Evolutionary conservation across 2,113 vertebrate species (phyloP).

Genomic region (Dasyurus viverrinus): DNA sequence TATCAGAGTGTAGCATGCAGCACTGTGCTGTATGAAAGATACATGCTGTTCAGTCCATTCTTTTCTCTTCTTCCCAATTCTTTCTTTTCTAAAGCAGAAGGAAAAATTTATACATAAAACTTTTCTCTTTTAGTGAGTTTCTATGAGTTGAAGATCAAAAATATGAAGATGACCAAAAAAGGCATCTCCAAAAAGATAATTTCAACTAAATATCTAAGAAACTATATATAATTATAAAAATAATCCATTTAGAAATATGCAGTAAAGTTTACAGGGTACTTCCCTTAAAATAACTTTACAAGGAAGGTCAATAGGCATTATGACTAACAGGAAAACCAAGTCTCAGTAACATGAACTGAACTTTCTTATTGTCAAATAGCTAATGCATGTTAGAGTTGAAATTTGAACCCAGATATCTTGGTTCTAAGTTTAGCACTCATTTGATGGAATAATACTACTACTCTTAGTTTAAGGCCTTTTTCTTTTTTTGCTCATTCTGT

Average conservation of each 20-base stretch:
- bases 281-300: neutral
- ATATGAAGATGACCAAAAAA: neutral
- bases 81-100: neutral
- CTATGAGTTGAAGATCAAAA: neutral
- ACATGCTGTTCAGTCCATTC: conserved; percentile 14
- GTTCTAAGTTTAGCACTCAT: neutral
- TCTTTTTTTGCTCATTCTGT: neutral
- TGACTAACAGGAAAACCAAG: neutral
- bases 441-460: neutral
- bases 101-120: neutral
- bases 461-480: neutral
- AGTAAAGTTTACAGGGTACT: neutral
- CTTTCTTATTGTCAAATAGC: neutral
- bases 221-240: neutral
- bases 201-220: neutral
- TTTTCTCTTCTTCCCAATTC: conserved; percentile 4
- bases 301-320: neutral
- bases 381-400: neutral
- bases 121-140: neutral
- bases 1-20: conserved; percentile 38
- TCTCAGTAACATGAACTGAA: neutral
- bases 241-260: neutral
- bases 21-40: conserved; percentile 14
- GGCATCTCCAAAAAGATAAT: neutral
- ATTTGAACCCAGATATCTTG: neutral